phyloP scores from a whole-genome alignment of 1,140 invertebrate genomes.

The Semibalanus balanoides region DNA sequence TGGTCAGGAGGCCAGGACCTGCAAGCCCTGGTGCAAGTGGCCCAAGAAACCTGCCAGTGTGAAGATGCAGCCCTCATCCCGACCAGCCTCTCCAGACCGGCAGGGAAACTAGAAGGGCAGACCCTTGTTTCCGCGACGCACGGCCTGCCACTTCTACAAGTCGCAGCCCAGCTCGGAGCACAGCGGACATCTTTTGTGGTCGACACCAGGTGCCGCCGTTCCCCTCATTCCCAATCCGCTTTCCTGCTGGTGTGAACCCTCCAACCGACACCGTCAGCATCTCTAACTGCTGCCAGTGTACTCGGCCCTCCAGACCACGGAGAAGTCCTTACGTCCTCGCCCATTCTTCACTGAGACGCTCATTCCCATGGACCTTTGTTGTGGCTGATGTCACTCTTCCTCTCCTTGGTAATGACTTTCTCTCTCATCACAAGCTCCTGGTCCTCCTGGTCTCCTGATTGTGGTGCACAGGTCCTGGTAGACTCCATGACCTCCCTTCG shows the following conservation, averaged over 20 bases:
- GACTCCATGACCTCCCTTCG: not conserved
- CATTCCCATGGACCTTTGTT: not conserved
- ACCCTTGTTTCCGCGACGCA: no score
- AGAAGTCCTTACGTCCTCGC: not conserved
- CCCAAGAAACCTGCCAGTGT: not conserved
- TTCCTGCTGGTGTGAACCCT: no score
- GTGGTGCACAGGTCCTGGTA: not conserved
- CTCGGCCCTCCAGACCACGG: not conserved
- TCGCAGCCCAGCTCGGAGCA: no score
- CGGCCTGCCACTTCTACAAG: no score
- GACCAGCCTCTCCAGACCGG: not conserved
- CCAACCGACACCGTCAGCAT: no score
- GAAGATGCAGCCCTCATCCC: not conserved
- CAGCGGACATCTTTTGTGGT: no score
- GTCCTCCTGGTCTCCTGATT: no score
- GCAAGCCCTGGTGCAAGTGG: no score
- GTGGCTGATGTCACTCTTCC: not conserved
- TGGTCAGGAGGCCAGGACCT: not conserved
- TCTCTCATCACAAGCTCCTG: not conserved
- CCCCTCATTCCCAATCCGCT: no score
- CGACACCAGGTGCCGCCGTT: no score
- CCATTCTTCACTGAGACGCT: not conserved
- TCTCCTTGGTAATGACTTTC: not conserved
- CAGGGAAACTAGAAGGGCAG: not conserved
- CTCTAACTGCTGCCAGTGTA: no score